Evolutionary conservation across 2,113 vertebrate genomes (phyloP).

Genomic region (Pithys albifrons): DNA sequence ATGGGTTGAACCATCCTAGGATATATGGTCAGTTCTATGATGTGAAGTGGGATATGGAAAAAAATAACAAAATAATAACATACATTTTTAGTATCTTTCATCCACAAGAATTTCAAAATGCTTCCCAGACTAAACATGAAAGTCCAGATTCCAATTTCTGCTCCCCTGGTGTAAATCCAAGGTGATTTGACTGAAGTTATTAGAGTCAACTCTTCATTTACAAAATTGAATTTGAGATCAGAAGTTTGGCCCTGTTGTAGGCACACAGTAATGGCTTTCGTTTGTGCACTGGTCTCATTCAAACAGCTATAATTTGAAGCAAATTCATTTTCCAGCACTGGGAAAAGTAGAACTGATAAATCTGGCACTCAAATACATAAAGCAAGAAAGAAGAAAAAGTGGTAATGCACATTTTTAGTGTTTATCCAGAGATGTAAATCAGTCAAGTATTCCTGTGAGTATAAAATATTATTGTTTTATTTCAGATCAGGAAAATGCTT

Average conservation of each 20-base stretch:
- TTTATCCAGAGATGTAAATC: slow-evolving; percentile 23
- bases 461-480: slow-evolving; percentile 40
- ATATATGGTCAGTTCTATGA: not conserved
- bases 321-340: slow-evolving; percentile 41
- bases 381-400: not conserved
- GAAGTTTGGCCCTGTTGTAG: slow-evolving; percentile 34
- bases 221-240: slow-evolving; percentile 31
- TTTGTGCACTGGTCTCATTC: slow-evolving; percentile 32
- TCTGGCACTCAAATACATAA: slow-evolving; percentile 10
- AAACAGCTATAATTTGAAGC: slow-evolving; percentile 28
- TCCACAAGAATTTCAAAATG: slow-evolving; percentile 51
- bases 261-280: slow-evolving; percentile 10
- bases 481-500: slow-evolving; percentile 8
- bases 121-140: slow-evolving; percentile 41
- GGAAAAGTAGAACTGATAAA: slow-evolving; percentile 33
- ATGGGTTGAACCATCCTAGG: not conserved
- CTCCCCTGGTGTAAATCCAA: slow-evolving; percentile 50
- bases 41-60: slow-evolving; percentile 35
- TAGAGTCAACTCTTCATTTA: slow-evolving; percentile 9
- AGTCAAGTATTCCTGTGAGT: not conserved
- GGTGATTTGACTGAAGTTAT: slow-evolving; percentile 14
- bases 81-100: slow-evolving; percentile 28
- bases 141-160: slow-evolving; percentile 18
- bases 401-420: slow-evolving; percentile 8
- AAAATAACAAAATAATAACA: slow-evolving; percentile 21